Percentiles rank a stretch among this genome's conserved stretches.
Conservation (phyloP, 2,113 vertebrate species). For the Gavialis gangeticus region DNA sequence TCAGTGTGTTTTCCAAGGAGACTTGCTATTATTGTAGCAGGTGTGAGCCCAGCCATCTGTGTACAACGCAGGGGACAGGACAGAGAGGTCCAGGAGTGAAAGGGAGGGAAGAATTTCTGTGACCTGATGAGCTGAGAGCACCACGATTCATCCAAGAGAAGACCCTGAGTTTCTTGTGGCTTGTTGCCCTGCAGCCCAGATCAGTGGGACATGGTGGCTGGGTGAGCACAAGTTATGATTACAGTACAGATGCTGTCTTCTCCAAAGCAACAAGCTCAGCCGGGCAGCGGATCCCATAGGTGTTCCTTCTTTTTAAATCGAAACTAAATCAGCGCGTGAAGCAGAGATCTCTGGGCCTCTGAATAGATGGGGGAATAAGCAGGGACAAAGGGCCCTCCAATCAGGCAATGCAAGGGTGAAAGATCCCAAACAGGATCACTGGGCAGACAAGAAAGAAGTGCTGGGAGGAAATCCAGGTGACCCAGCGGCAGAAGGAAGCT, state of each 20-base stretch:
- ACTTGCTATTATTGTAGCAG: not conserved
- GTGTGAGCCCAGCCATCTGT: not conserved
- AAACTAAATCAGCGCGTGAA: not conserved
- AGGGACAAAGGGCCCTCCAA: fast-evolving
- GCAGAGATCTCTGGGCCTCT: not conserved
- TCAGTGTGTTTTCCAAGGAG: not conserved
- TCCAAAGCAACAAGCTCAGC: not conserved
- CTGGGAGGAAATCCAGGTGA: not conserved
- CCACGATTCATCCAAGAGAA: not conserved
- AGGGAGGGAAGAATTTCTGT: not conserved
- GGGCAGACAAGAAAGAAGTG: fast-evolving
- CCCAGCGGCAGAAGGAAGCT: not conserved
- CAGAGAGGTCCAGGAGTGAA: not conserved
- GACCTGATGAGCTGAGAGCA: not conserved
- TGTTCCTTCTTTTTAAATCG: fast-evolving
- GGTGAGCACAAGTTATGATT: not conserved
- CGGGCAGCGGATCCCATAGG: not conserved
- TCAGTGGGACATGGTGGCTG: fast-evolving
- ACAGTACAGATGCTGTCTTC: not conserved
- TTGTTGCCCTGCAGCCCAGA: not conserved
- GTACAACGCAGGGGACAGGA: not conserved
- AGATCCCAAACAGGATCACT: not conserved
- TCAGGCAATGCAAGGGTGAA: not conserved
- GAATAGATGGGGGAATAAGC: not conserved
- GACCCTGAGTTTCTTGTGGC: not conserved